Base-by-base conservation (phyloP, 1,140 invertebrate species). In the Rhopalosiphum padi region DNA sequence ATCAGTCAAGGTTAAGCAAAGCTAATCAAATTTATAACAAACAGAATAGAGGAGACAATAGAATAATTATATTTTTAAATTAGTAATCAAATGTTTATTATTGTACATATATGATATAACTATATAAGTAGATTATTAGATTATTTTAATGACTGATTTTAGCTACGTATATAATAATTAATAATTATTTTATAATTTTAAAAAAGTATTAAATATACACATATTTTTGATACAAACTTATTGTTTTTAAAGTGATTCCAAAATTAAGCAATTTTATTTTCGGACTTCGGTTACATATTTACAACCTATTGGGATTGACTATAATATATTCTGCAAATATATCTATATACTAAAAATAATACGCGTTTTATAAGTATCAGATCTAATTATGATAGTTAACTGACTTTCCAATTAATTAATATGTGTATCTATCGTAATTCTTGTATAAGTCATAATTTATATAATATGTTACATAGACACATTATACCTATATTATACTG, bases 381-480 rank as follows among this genome's bases (percentile, higher is more conserved):
- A 68, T 1, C 11, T 18, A 68, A 68, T n/a, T 18, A 68, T 68
- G 30, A 68, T 51, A 51, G 60, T n/a, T 68, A 68, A n/a, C 60
- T 68, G 60, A 68, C 60, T 68, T 68, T 68, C 60, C 15, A 68
- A 68, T 68, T 68, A 68, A 68, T 68, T 68, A 68, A 68, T 68
- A 68, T 68, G 30, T 68, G 30, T 30, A 11, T 4, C 30, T 41
- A 41, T 2, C 41, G 41, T 41, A 41, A 0, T 41, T 68, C 15
- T 68, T 68, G 60, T 68, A 68, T 68, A 68, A 68, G 30, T 0
- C 15, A 68, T 68, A 68, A 68, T 60, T 11, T 68, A 68, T 60
- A 30, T 68, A n/a, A 68, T 68, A 68, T 68, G 15, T 68, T 18
- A 68, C n/a, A 68, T 68, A 15, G 15, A 15, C 23, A 68, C 11